Percentiles rank a stretch among this genome's conserved stretches.
Evolutionary conservation across 1,140 invertebrate genomes (phyloP).

Genomic region (Ladona fulva): DNA sequence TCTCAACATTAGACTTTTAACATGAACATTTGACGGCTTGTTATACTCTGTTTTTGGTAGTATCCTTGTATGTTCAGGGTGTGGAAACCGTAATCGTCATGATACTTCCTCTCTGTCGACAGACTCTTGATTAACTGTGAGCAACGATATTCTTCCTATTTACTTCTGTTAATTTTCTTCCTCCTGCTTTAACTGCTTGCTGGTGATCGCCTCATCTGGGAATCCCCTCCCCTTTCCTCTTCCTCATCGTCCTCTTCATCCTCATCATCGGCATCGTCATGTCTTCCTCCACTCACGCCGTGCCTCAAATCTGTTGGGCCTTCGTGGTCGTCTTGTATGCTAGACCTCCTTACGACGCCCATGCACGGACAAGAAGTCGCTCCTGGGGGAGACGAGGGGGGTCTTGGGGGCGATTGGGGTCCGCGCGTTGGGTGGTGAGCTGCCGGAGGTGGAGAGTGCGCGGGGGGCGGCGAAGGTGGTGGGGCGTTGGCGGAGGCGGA

Average conservation of each 20-base stretch:
- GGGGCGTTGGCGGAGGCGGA: neutral
- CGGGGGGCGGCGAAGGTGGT: neutral
- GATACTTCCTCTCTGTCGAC: no score
- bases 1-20: no score
- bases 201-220: neutral
- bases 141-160: no score
- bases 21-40: no score
- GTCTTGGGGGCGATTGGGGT: neutral
- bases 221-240: neutral
- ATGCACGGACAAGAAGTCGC: neutral
- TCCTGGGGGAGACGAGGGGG: neutral
- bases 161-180: neutral
- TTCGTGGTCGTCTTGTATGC: neutral
- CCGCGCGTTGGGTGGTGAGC: neutral
- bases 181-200: neutral
- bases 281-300: neutral
- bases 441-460: neutral
- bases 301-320: neutral
- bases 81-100: no score
- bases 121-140: no score
- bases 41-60: no score
- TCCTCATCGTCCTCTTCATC: neutral
- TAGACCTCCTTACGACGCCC: neutral
- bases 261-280: neutral
- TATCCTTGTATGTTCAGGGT: no score